These are phyloP conservation scores for Rattus rattus DNA, from an alignment of 2,113 vertebrate genomes.

Conservation along the genomic window DNA sequence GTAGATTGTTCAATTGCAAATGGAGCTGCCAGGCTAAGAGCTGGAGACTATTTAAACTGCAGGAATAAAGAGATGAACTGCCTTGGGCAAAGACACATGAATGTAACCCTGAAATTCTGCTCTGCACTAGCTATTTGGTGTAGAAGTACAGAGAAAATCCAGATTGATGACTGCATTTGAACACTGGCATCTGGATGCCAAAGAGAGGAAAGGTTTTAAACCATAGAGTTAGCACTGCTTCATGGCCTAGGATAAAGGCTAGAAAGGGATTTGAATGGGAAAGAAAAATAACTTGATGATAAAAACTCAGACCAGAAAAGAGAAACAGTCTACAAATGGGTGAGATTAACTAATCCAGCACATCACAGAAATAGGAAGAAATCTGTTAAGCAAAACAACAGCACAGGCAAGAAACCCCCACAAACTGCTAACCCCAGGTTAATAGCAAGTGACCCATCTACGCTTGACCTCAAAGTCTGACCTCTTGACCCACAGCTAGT, in stretches of 20 bases:
- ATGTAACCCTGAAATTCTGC: neutral
- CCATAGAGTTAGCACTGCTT: slow-evolving; percentile 11
- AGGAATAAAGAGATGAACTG: neutral
- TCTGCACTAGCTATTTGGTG: neutral
- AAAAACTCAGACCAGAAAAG: slow-evolving; percentile 51
- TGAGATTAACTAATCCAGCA: slow-evolving; percentile 73
- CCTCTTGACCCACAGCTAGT: slow-evolving; percentile 86
- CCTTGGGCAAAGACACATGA: neutral
- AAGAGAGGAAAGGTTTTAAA: neutral
- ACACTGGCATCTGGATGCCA: neutral
- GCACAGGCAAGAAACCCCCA: neutral
- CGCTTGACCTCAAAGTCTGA: slow-evolving; percentile 85
- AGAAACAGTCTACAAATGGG: slow-evolving; percentile 46
- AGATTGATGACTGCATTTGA: neutral
- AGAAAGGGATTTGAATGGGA: neutral
- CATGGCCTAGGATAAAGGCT: neutral
- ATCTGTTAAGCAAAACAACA: slow-evolving; percentile 23
- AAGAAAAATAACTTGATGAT: neutral
- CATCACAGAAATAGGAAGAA: slow-evolving; percentile 44
- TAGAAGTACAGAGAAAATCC: neutral
- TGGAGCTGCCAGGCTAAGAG: neutral
- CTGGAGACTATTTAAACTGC: neutral
- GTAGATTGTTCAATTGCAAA: slow-evolving; percentile 34
- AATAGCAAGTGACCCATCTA: slow-evolving; percentile 86
- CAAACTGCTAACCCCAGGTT: slow-evolving; percentile 85